Evolutionary conservation across 2,113 vertebrate species (phyloP).

Genomic region (Tychaedon coryphoeus): DNA sequence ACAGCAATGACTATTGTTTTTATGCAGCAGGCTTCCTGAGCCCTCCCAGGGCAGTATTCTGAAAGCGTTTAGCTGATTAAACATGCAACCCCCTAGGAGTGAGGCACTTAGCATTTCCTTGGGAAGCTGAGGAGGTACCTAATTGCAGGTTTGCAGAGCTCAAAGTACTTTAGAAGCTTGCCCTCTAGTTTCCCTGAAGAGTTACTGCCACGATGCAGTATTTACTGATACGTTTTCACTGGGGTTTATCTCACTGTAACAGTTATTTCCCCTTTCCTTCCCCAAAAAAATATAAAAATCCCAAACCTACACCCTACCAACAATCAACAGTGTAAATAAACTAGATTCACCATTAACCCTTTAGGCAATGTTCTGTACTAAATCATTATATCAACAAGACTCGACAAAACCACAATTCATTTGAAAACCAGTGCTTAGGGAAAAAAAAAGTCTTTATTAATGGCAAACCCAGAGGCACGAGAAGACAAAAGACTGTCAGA

Average conservation of each 20-base stretch:
- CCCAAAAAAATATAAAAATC: neutral
- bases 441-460: neutral
- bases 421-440: neutral
- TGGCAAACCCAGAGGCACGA: neutral
- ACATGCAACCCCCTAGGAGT: neutral
- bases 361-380: neutral
- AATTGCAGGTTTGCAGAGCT: neutral
- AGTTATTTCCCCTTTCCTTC: neutral
- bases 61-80: slow-evolving; percentile 1
- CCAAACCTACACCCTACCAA: neutral
- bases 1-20: neutral
- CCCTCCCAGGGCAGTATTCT: neutral
- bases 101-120: neutral
- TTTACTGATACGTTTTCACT: rapidly evolving
- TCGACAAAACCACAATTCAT: neutral
- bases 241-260: neutral
- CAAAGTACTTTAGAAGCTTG: slow-evolving; percentile 45
- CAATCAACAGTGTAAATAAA: neutral
- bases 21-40: neutral
- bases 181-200: slow-evolving; percentile 29
- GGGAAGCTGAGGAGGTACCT: neutral
- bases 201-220: neutral
- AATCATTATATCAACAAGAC: neutral
- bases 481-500: neutral
- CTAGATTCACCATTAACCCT: neutral